Evolutionary conservation across 2,888 invertebrate species (phyloP).

Genomic region (Cephus pygmeus): DNA sequence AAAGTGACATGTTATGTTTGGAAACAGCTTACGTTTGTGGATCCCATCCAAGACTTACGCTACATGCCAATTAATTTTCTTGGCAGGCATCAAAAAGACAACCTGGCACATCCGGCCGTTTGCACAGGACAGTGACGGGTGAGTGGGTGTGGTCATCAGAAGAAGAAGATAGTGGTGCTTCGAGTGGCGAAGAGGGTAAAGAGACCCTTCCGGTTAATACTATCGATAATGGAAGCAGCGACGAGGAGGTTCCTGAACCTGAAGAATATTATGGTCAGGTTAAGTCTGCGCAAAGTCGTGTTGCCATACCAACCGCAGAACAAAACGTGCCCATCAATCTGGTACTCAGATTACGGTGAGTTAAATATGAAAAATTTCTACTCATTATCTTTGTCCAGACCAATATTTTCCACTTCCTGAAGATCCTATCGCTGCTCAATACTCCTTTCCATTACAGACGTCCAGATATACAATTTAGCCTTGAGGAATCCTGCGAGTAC

Average conservation of each 20-base stretch:
- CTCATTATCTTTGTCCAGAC: neutral
- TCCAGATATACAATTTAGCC: conserved; percentile 47
- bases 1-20: neutral
- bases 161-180: conserved; percentile 80
- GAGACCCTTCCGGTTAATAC: conserved; percentile 66
- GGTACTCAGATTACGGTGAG: conserved; percentile 87
- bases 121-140: conserved; percentile 94
- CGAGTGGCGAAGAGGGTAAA: conserved; percentile 68
- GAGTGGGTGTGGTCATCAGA: conserved; percentile 99
- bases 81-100: conserved; percentile 78
- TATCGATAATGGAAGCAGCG: conserved; percentile 64
- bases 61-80: conserved; percentile 4
- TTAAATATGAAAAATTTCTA: conserved; percentile 11
- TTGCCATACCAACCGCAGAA: conserved; percentile 49
- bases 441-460: conserved; percentile 41
- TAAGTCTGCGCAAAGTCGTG: conserved; percentile 51
- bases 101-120: conserved; percentile 80
- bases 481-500: conserved; percentile 45
- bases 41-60: neutral
- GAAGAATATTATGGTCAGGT: conserved; percentile 59
- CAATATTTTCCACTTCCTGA: neutral
- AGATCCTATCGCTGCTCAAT: neutral
- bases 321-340: conserved; percentile 77
- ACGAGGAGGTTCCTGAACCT: conserved; percentile 61
- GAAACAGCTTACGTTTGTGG: neutral